Evolutionary conservation across 1,140 invertebrate genomes (phyloP).

Genomic region (Drosophila varians): DNA sequence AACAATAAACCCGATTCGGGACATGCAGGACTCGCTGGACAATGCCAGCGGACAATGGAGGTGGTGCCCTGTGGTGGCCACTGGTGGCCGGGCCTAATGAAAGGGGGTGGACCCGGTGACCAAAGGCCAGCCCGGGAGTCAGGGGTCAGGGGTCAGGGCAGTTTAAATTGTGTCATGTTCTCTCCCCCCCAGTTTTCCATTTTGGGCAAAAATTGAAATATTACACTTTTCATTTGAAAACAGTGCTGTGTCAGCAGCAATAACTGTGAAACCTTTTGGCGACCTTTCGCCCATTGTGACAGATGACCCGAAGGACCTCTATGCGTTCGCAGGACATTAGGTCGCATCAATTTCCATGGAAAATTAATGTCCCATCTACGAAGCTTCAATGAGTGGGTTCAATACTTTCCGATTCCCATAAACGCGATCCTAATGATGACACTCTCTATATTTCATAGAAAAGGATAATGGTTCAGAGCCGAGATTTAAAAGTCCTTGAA

Average conservation of each 20-base stretch:
- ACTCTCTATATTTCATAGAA: conserved; percentile 4
- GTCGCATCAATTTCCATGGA: conserved; percentile 21
- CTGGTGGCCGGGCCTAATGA: conserved; percentile 33
- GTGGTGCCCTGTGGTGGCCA: conserved; percentile 39
- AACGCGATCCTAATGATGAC: conserved; percentile 56
- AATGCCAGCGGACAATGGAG: conserved; percentile 56
- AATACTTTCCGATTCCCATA: conserved; percentile 45
- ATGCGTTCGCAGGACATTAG: conserved; percentile 46
- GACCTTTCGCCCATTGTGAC: conserved; percentile 43
- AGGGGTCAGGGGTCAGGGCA: conserved; percentile 28
- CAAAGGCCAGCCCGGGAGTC: too few species aligned
- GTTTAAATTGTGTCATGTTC: conserved; percentile 78
- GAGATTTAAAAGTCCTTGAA: too few species aligned
- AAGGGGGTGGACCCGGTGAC: conserved; percentile 49
- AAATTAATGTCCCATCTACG: conserved; percentile 60
- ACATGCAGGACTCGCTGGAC: conserved; percentile 34
- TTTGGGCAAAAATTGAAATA: conserved; percentile 73
- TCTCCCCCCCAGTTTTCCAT: conserved; percentile 15
- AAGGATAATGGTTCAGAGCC: not conserved
- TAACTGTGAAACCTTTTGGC: conserved; percentile 58
- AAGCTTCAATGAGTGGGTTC: conserved; percentile 38
- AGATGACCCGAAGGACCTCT: conserved; percentile 53
- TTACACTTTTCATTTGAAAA: conserved; percentile 70
- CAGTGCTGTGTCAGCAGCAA: conserved; percentile 46
- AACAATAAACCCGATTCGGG: conserved; percentile 71